A percentile compares a stretch with the other conserved stretches of the same genome.
These are phyloP conservation scores for Menidia beryllina DNA, from an alignment of 2,113 vertebrate genomes.

Conservation along the genomic window DNA sequence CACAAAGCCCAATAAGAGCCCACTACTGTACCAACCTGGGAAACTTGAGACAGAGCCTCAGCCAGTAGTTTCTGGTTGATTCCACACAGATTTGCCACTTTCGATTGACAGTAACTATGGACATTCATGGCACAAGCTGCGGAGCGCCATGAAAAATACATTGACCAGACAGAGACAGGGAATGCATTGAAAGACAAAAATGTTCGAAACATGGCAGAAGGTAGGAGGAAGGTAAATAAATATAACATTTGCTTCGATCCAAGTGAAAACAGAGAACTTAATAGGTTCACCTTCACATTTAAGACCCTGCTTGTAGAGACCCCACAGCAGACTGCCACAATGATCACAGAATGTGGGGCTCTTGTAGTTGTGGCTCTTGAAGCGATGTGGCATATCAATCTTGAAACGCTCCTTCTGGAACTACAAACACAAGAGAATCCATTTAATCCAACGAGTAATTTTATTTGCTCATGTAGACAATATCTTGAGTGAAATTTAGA, in stretches of 20 bases:
- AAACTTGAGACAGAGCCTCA: slow-evolving; percentile 92
- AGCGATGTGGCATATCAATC: slow-evolving; percentile 97
- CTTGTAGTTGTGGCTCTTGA: slow-evolving; percentile 95
- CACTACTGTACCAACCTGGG: slow-evolving; percentile 79
- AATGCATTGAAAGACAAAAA: slow-evolving; percentile 3
- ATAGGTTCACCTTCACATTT: slow-evolving; percentile 92
- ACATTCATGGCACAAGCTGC: slow-evolving; percentile 95
- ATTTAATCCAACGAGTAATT: slow-evolving; percentile 4
- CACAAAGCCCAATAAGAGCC: background rate
- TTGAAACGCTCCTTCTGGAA: slow-evolving; percentile 99
- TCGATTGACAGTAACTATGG: slow-evolving; percentile 91
- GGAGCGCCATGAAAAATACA: slow-evolving; percentile 13
- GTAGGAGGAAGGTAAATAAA: background rate
- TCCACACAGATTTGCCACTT: slow-evolving; percentile 97
- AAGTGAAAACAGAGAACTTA: background rate
- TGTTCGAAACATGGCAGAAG: background rate
- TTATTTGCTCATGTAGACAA: background rate
- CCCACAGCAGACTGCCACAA: slow-evolving; percentile 98
- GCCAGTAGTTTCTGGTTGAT: slow-evolving; percentile 98
- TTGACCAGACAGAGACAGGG: background rate
- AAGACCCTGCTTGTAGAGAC: slow-evolving; percentile 92
- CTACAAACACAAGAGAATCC: slow-evolving; percentile 72
- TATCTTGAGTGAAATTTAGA: background rate
- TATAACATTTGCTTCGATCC: background rate
- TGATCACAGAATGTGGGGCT: slow-evolving; percentile 99